phyloP scores from a whole-genome alignment of 2,113 vertebrate genomes.

The Phaethornis superciliosus region DNA sequence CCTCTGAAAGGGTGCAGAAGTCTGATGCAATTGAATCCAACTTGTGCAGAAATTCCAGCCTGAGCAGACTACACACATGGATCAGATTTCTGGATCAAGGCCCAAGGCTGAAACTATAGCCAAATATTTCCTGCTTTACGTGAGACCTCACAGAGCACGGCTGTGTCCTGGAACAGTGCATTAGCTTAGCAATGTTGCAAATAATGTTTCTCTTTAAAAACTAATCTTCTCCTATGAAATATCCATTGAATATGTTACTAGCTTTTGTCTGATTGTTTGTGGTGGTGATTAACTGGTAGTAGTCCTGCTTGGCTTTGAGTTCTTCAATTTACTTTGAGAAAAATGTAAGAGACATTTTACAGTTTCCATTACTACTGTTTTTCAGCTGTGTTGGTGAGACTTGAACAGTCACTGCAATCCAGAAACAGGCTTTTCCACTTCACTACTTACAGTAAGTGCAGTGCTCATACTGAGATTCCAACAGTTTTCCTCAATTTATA shows the following conservation, averaged over 20 bases:
- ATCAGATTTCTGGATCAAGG: constrained; percentile 36
- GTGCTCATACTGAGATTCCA: not conserved
- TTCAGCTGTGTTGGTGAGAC: not conserved
- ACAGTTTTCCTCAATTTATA: constrained; percentile 8
- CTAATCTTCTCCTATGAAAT: constrained; percentile 2
- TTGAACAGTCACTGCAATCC: not conserved
- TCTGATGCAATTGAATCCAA: not conserved
- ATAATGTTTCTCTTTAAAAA: constrained; percentile 36
- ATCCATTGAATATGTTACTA: not conserved
- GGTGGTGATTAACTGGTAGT: not conserved
- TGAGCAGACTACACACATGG: not conserved
- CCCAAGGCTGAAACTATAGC: constrained; percentile 25
- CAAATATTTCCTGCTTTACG: constrained; percentile 47
- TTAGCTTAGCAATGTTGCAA: constrained; percentile 30
- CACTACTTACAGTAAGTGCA: not conserved
- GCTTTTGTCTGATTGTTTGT: not conserved
- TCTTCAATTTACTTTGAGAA: not conserved
- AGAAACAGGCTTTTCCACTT: not conserved
- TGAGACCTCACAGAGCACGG: not conserved
- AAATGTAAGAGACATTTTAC: not conserved
- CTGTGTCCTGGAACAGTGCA: constrained; percentile 9
- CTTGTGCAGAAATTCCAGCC: constrained; percentile 4
- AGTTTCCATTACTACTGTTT: not conserved
- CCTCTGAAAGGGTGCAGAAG: not conserved
- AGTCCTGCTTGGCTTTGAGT: not conserved